Base-by-base conservation (phyloP, 2,113 vertebrate genomes). In the Rhinopithecus roxellana region DNA sequence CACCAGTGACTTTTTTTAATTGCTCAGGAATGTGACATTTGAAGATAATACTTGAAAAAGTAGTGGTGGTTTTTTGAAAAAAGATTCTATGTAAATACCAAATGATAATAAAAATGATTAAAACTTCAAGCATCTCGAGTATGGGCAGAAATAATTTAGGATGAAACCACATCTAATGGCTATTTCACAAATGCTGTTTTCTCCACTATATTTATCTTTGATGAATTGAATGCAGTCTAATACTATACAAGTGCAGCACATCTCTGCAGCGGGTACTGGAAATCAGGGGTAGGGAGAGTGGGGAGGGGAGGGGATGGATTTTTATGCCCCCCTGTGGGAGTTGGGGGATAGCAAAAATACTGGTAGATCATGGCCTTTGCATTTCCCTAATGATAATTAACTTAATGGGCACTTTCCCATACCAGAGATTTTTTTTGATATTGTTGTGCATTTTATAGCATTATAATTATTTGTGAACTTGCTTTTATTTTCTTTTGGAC, bases 91-190 rank as follows among this genome's bases (percentile, higher is more conserved):
- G 57, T 45, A 95, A 80, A 93, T 22, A 96, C 11, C 2, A 43
- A 48, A 52, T 61, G 82, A 67, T 69, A 75, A 93, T 35, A 88
- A 94, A 14, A 89, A 92, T 89, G 64, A 82, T 74, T 30, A 59
- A 86, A 97, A 61, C 43, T 16, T 75, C 11, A 93, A 74, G 52
- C 38, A 48, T 84, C 30, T 82, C 72, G 12, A 82, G 59, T 69
- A 4, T 45, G n/a, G 43, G 23, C 6, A 92, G 75, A 95, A 89
- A 13, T 92, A 74, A 82, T 74, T 93, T 88, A 86, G 64, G 48
- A 82, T 92, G 55, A 96, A 96, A 85, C 17, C 61, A 43, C 18
- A 74, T 77, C 40, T 52, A 94, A 89, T 67, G 93, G 35, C 22
- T 38, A 61, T 69, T 95, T 79, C 20, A 72, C 25, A 70, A 59